phyloP scores from a whole-genome alignment of 35 echinoderm and acorn worm species.

The Anneissia japonica region DNA sequence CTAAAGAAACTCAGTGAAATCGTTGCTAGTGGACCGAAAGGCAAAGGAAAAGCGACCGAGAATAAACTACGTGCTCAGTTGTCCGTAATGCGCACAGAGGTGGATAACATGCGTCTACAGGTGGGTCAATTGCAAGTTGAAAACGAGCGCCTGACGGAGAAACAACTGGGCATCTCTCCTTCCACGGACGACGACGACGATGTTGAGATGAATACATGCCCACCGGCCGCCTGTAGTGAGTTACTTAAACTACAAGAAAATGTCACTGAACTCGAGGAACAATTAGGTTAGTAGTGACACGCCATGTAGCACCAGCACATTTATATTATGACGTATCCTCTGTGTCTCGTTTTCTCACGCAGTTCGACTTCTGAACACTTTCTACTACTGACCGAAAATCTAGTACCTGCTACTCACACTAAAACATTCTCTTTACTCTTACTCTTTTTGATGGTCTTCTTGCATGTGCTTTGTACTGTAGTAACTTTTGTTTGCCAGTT shows the following conservation, averaged over 20 bases:
- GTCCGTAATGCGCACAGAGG: constrained; percentile 74
- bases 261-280: constrained; percentile 76
- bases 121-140: constrained; percentile 60
- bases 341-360: neutral
- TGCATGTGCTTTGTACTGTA: neutral
- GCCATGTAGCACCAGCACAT: neutral
- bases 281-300: constrained; percentile 90
- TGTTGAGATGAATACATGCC: constrained; percentile 17
- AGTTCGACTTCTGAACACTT: neutral
- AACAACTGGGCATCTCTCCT: constrained; percentile 34
- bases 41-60: constrained; percentile 59
- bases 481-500: neutral
- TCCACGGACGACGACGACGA: neutral
- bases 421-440: neutral
- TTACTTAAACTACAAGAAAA: constrained; percentile 73
- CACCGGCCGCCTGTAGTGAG: constrained; percentile 41
- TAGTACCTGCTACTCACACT: neutral
- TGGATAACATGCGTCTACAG: constrained; percentile 76
- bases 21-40: constrained; percentile 35
- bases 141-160: constrained; percentile 59
- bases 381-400: neutral
- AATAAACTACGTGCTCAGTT: constrained; percentile 75
- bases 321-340: neutral
- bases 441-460: neutral
- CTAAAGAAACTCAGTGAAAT: constrained; percentile 74